Evolutionary conservation across 37 sponge, comb jelly and placozoan species (phyloP).

Genomic region (Petrosia ficiformis): DNA sequence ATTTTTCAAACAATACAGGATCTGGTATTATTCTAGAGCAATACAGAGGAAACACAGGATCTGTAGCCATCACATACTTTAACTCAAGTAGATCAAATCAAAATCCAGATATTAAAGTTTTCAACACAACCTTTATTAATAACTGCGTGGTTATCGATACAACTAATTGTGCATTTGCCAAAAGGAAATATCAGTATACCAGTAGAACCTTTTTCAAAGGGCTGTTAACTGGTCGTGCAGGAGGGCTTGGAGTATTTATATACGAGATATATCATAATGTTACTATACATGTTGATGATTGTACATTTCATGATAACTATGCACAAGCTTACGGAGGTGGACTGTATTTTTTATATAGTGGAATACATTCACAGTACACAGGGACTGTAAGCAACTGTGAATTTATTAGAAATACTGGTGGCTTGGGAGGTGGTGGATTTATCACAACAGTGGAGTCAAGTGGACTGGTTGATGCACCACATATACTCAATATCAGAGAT

Average conservation of each 20-base stretch:
- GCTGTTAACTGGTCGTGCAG: slow-evolving; percentile 66
- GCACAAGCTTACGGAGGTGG: slow-evolving; percentile 60
- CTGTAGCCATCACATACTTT: slow-evolving; percentile 47
- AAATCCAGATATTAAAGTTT: neutral
- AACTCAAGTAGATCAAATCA: neutral
- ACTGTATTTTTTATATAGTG: slow-evolving; percentile 26
- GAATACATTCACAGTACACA: slow-evolving; percentile 4
- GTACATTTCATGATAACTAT: slow-evolving; percentile 31
- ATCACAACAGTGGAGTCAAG: neutral
- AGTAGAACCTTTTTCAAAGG: slow-evolving; percentile 23
- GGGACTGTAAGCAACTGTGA: slow-evolving; percentile 1
- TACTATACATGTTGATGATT: slow-evolving; percentile 13
- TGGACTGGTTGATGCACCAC: neutral
- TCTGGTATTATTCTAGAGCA: slow-evolving; percentile 7
- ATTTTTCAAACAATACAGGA: slow-evolving; percentile 42
- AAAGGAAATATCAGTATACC: slow-evolving; percentile 21
- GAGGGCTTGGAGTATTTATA: slow-evolving; percentile 51
- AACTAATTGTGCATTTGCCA: slow-evolving; percentile 10
- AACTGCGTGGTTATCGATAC: slow-evolving; percentile 26
- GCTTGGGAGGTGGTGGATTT: slow-evolving; percentile 42
- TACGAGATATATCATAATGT: slow-evolving; percentile 36
- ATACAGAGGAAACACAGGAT: slow-evolving; percentile 53
- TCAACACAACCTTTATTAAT: slow-evolving; percentile 17
- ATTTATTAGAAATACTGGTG: slow-evolving; percentile 27
- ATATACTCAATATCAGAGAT: neutral